phyloP scores from a whole-genome alignment of 2,888 invertebrate genomes.

The Cheilosia vernalis region DNA sequence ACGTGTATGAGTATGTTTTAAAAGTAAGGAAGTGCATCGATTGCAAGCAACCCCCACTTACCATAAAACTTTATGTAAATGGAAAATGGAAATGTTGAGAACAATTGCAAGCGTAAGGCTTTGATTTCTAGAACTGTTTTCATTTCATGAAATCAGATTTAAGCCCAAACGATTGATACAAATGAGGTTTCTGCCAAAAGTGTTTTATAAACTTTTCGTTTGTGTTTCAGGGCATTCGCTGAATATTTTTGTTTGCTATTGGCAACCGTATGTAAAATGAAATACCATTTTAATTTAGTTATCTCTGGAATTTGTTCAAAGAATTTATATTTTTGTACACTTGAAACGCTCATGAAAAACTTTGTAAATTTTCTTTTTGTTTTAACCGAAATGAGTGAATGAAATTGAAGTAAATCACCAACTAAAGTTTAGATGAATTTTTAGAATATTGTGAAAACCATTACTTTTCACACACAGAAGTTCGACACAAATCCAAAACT shows the following conservation, averaged over 20 bases:
- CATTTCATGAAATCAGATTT: no score
- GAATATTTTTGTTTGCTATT: no score
- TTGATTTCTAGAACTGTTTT: no score
- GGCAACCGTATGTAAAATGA: no score
- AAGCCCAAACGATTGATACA: no score
- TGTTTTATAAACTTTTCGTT: no score
- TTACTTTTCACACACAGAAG: conserved; percentile 8
- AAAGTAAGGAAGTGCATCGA: conserved; percentile 46
- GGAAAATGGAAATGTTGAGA: background rate
- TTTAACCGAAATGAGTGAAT: background rate
- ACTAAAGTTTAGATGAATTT: conserved; percentile 12
- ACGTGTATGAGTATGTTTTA: background rate
- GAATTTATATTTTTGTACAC: no score
- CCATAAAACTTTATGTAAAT: conserved; percentile 5
- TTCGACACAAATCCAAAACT: conserved; percentile 33
- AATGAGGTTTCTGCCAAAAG: no score
- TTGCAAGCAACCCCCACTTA: conserved; percentile 4
- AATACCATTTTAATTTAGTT: background rate
- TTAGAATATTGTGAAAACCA: conserved; percentile 12
- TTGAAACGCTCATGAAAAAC: no score
- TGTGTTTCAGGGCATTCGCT: no score
- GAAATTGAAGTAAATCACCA: conserved; percentile 7
- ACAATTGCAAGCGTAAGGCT: background rate
- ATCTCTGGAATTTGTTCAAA: background rate
- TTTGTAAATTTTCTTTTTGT: no score